Percentiles rank a stretch among this genome's conserved stretches.
phyloP scores from a whole-genome alignment of 2,113 vertebrate species.

The Esox niger region DNA sequence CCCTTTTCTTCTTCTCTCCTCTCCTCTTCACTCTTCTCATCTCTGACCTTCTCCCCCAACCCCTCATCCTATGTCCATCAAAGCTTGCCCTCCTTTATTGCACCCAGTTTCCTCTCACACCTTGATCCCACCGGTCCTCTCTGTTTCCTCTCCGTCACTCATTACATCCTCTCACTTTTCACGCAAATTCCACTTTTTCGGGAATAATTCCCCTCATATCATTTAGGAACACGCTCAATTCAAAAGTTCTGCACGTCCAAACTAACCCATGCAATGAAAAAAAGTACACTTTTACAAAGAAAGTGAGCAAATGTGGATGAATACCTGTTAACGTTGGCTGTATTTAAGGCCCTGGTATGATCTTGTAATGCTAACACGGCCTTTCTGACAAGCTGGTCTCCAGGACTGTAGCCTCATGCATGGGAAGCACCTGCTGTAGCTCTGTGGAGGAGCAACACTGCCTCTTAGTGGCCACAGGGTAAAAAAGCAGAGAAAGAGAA shows the following conservation, averaged over 20 bases:
- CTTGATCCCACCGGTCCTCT: slow-evolving; percentile 54
- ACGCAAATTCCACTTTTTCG: slow-evolving; percentile 12
- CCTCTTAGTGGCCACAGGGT: slow-evolving; percentile 4
- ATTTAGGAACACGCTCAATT: too few species aligned
- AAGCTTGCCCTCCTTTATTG: slow-evolving; percentile 13
- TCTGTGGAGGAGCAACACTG: slow-evolving; percentile 14
- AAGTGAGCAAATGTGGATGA: too few species aligned
- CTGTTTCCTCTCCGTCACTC: slow-evolving; percentile 54
- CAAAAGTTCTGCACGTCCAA: too few species aligned
- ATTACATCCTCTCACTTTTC: slow-evolving; percentile 36
- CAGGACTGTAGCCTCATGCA: too few species aligned
- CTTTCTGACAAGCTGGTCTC: too few species aligned
- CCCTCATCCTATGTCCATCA: slow-evolving; percentile 29
- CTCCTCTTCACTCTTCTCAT: slow-evolving; percentile 15
- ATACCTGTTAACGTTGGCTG: too few species aligned
- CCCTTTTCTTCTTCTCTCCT: slow-evolving; percentile 77
- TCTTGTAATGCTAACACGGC: too few species aligned
- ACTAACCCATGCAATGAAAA: too few species aligned
- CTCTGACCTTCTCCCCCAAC: slow-evolving; percentile 52
- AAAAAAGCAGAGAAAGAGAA: neutral
- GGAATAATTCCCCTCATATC: too few species aligned
- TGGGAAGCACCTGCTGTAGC: neutral
- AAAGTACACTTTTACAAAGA: too few species aligned
- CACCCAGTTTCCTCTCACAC: slow-evolving; percentile 10
- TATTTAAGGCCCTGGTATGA: too few species aligned